Evolutionary conservation across 2,888 invertebrate species (phyloP), one percentile per base, ranked within the genome.

Genomic region (Machimus rusticus): DNA sequence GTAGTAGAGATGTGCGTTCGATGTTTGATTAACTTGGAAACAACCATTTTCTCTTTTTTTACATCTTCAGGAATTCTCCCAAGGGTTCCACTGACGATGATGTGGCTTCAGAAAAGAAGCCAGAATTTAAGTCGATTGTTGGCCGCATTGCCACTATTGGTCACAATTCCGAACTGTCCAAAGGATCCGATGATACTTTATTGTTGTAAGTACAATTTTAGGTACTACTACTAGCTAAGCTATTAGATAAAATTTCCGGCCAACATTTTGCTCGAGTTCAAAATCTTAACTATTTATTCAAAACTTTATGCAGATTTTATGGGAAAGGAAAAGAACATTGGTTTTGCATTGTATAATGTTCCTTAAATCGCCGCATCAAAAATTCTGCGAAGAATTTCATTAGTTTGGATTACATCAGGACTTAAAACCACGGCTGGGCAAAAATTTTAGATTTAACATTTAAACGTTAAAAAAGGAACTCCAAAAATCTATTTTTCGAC

Each of bases 141-240:
- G 90, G 91, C 76, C 91, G 91, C 46, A 91, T 91, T 88, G 89
- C 90, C 88, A 94, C 95, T 5, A 91, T 92, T 85, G 98, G 98
- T 31, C 95, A 96, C 37, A 96, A 98, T 93, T 92, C 95, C 1
- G 92, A 94, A 74, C 93, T 96, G n/a, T 93, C 94, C n/a, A 95
- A 95, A 91, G 98, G 98, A 86, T 95, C 97, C 0, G 95, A 96
- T 91, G 96, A 97, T 90, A 94, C 95, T 90, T 92, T 97, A 37
- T 93, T 97, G 43, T 92, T 97, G 97, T 98, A 94, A 94, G 96
- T 95, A 91, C 16, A 39, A 87, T 82, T 87, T 74, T 74, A 74
- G 1, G 1, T 57, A 8, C 43, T 46, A 46, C 4, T 46, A 4
- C 4, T 14, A 4, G 1, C 43, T 46, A 4, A 12, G 16, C 43